phyloP scores from a whole-genome alignment of 2,888 invertebrate genomes.

The Dendrolimus houi region DNA sequence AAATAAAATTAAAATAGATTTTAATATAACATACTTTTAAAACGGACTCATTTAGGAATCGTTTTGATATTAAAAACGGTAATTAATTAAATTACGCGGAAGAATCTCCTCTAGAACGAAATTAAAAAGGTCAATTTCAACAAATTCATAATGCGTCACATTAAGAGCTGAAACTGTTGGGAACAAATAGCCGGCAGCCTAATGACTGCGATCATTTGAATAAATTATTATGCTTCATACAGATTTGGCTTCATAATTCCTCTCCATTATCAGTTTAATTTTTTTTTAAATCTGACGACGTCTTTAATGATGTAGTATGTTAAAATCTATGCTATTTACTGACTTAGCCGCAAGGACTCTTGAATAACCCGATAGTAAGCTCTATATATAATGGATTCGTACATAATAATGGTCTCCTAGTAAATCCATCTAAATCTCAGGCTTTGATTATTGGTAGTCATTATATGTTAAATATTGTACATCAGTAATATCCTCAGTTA shows the following conservation, averaged over 20 bases:
- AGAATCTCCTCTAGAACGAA: neutral
- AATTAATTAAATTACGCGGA: slow-evolving; percentile 5
- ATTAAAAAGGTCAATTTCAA: neutral
- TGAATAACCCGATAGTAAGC: no score
- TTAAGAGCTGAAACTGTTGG: neutral
- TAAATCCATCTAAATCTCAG: no score
- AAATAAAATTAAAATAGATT: no score
- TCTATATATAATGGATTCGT: no score
- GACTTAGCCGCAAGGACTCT: no score
- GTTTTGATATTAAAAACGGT: slow-evolving; percentile 4
- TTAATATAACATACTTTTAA: neutral
- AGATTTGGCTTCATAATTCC: neutral
- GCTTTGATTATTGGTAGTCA: no score
- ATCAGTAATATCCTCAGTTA: no score
- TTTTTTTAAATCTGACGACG: neutral
- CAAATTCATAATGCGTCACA: neutral
- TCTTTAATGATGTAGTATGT: no score
- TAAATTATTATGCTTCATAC: neutral
- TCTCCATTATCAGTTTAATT: neutral
- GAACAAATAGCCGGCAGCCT: neutral
- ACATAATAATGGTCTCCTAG: no score
- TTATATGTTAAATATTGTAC: no score
- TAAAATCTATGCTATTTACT: no score
- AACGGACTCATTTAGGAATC: slow-evolving; percentile 1
- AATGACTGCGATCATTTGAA: neutral